phyloP scores from a whole-genome alignment of 2,113 vertebrate species.

The Cochlearius cochlearius region DNA sequence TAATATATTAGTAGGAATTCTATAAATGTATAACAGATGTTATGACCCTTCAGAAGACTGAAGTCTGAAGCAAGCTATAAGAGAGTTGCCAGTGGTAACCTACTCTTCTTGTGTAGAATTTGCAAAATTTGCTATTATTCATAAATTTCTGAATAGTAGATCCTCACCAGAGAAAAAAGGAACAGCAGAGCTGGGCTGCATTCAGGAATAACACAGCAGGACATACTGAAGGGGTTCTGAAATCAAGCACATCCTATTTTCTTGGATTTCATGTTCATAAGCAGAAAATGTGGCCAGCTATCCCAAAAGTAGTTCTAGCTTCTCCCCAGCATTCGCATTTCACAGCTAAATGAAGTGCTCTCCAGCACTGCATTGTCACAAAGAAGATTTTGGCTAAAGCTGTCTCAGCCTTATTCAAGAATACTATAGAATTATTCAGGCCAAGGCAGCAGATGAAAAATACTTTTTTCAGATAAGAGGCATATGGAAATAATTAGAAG shows the following conservation, averaged over 20 bases:
- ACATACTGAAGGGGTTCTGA: not conserved
- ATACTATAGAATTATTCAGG: conserved; percentile 36
- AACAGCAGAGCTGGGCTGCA: not conserved
- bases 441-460: conserved; percentile 49
- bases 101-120: not conserved
- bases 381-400: conserved; percentile 38
- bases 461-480: not conserved
- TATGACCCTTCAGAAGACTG: not conserved
- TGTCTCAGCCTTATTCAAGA: conserved; percentile 28
- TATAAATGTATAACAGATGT: conserved; percentile 56
- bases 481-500: conserved; percentile 57
- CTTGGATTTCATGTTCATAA: not conserved
- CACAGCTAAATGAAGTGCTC: conserved; percentile 18
- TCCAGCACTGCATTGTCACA: not conserved
- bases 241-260: not conserved
- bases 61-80: not conserved
- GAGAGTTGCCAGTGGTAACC: not conserved
- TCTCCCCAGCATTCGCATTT: not conserved
- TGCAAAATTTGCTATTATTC: not conserved
- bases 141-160: not conserved
- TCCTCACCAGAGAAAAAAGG: not conserved
- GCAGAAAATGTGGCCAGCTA: not conserved
- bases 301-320: not conserved
- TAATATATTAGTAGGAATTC: conserved; percentile 30
- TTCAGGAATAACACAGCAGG: not conserved